Base-by-base conservation (phyloP, 2,888 invertebrate species). In the Anarsia innoxiella region DNA sequence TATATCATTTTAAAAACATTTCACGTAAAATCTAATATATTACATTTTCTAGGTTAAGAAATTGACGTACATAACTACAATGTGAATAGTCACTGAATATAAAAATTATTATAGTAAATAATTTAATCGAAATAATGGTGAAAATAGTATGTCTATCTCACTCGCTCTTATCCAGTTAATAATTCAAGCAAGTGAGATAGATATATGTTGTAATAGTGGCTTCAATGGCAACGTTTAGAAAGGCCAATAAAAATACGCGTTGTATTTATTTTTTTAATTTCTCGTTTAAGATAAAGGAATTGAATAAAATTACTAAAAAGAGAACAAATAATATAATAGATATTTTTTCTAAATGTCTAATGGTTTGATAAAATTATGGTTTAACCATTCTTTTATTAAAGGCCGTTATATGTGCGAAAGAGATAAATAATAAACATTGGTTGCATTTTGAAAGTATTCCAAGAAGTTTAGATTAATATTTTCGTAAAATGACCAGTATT, bases 261-360 rank as follows among this genome's bases (percentile, higher is more conserved):
- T 16, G 15, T 25, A 36, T 36, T 37, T 41, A 36, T 39, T 42
- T 51, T 51, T 32, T 11, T 49, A 53, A 43, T 43, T 36, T 48
- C 42, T 49, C 40, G 48, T 47, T 44, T 16, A 31, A 11, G 31
- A 11, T 31, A 37, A 49, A 60, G 65, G 66, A 67, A 66, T 65
- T 62, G 63, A 68, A 53, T 53, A 45, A 48, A 41, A 44, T 25
- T 23, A 44, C 40, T 59, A 48, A 55, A 58, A 56, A 55, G 58
- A 58, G 52, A 50, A 37, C 46, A 41, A 26, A 25, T 51, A 63
- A 55, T 59, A 56, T 54, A 56, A 37, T 48, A 52, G 44, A 45
- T 54, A 50, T 56, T 51, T 59, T n/a, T 54, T 53, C 45, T 54
- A 46, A 45, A 12, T 1, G 1, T 28, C 25, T 5, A 3, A 19